Conservation (phyloP, 2,888 invertebrate genomes). For the Orthosia gothica region DNA sequence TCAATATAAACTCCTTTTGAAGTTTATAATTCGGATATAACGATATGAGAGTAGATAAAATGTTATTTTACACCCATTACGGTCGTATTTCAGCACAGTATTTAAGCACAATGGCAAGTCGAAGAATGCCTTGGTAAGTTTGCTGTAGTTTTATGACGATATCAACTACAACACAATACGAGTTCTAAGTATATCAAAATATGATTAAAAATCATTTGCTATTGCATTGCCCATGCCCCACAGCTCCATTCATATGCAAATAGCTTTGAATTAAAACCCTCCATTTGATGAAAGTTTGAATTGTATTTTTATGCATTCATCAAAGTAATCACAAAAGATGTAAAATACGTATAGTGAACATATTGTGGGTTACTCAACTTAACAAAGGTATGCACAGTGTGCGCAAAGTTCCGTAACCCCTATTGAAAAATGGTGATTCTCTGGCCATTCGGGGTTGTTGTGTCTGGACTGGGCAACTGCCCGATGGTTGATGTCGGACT, state of each 20-base stretch:
- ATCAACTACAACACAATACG: background rate
- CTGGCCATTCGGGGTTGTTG: too few relatives aligned
- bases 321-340: background rate
- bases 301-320: conserved; percentile 1
- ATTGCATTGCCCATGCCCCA: background rate
- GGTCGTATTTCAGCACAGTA: background rate
- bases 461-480: too few relatives aligned
- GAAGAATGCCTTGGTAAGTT: background rate
- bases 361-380: background rate
- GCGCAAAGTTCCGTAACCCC: too few relatives aligned
- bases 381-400: background rate
- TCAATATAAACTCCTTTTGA: too few relatives aligned
- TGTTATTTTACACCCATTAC: background rate
- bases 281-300: conserved; percentile 3
- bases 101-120: background rate
- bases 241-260: background rate
- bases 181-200: background rate
- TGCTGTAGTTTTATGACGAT: background rate
- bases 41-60: too few relatives aligned
- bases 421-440: too few relatives aligned
- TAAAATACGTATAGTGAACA: background rate
- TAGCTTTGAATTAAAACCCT: conserved; percentile 22
- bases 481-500: too few relatives aligned
- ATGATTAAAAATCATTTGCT: background rate
- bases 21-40: too few relatives aligned